Percentiles rank a stretch among this genome's conserved stretches.
Evolutionary conservation across 2,113 vertebrate genomes (phyloP).

Genomic region (Heterotis niloticus): DNA sequence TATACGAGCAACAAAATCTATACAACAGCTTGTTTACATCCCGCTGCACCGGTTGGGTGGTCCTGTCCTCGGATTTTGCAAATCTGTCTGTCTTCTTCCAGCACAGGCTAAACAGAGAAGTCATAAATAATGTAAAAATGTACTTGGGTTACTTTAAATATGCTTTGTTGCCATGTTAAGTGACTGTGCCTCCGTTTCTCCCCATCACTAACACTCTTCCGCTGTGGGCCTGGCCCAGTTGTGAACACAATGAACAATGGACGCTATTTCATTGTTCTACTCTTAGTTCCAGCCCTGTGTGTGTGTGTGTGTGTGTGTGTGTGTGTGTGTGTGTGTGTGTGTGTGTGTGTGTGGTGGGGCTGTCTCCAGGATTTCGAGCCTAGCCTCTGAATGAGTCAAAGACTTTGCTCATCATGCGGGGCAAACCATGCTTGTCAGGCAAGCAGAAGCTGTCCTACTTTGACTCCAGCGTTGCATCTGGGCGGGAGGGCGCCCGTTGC

Average conservation of each 20-base stretch:
- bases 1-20: no score
- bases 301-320: background rate
- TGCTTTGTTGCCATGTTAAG: background rate
- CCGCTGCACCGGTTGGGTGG: background rate
- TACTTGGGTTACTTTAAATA: background rate
- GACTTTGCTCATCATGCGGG: slow-evolving; percentile 28
- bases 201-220: background rate
- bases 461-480: background rate
- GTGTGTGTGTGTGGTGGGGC: slow-evolving; percentile 23
- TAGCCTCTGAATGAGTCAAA: slow-evolving; percentile 34
- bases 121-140: background rate
- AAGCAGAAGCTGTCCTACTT: slow-evolving; percentile 36
- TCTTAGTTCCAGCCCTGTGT: background rate
- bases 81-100: no score
- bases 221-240: background rate
- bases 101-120: background rate
- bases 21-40: no score
- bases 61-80: background rate
- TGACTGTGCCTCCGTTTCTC: background rate
- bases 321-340: background rate
- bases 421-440: slow-evolving; percentile 39
- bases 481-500: background rate
- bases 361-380: slow-evolving; percentile 31
- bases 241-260: background rate
- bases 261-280: background rate